Conservation (phyloP, 2,797 vertebrate species). For the Champsocephalus esox region DNA sequence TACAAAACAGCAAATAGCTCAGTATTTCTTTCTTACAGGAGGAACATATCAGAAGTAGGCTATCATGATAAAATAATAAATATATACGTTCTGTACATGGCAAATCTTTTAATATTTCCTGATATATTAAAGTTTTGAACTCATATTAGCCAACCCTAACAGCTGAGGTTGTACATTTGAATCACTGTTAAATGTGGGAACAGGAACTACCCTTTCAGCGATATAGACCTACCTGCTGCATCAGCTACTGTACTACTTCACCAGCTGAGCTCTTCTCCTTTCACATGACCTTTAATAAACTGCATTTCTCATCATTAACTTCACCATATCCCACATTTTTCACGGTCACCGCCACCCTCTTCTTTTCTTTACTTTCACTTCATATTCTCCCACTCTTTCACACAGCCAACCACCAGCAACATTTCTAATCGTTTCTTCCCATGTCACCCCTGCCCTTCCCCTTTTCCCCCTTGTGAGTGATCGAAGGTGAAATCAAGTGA, state of each 20-base stretch:
- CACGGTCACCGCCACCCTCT: background rate
- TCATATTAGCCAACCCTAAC: background rate
- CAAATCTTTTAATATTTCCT: background rate
- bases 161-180: background rate
- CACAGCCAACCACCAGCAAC: background rate
- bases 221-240: constrained; percentile 2
- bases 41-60: background rate
- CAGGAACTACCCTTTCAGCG: background rate
- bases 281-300: constrained; percentile 8
- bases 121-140: background rate
- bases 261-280: constrained; percentile 1
- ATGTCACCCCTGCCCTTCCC: constrained; percentile 10
- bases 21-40: background rate
- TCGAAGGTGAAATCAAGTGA: constrained; percentile 65
- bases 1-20: background rate
- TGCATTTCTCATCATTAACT: background rate
- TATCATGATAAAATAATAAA: background rate
- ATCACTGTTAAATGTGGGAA: background rate
- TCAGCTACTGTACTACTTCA: background rate
- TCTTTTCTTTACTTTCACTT: constrained; percentile 1
- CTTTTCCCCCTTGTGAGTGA: constrained; percentile 33
- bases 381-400: background rate
- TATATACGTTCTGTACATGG: background rate
- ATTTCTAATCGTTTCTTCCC: constrained; percentile 15
- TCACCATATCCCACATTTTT: background rate